A percentile compares a stretch with the other conserved stretches of the same genome.
These are phyloP conservation scores for Tragelaphus strepsiceros DNA, from an alignment of 2,113 vertebrate genomes.

Conservation along the genomic window DNA sequence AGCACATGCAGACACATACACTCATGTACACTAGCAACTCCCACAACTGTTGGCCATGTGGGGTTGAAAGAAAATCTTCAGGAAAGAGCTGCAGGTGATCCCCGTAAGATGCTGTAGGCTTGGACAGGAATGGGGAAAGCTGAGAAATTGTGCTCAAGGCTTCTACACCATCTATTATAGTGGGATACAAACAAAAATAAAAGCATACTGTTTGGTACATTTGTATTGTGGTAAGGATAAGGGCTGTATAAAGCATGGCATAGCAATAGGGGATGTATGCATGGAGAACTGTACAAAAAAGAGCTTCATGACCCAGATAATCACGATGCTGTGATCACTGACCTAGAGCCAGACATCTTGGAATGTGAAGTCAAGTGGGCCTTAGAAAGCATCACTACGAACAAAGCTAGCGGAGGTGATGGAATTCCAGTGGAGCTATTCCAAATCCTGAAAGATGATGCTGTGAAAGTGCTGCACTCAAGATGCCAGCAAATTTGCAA, in stretches of 20 bases:
- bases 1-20: neutral
- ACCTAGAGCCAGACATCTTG: no score
- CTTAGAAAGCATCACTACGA: no score
- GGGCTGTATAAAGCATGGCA: neutral
- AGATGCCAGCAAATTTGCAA: no score
- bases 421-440: no score
- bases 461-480: no score
- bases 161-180: neutral
- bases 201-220: neutral
- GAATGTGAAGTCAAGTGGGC: no score
- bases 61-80: neutral
- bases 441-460: no score
- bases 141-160: neutral
- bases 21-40: no score
- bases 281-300: neutral
- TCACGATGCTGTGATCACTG: no score
- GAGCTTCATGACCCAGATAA: no score
- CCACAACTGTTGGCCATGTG: neutral
- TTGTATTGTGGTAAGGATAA: neutral
- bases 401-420: no score
- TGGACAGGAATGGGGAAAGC: neutral
- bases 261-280: neutral
- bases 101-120: neutral
- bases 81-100: neutral
- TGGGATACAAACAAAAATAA: neutral